Percentiles rank a stretch among this genome's conserved stretches.
Evolutionary conservation across 2,113 vertebrate genomes (phyloP).

Genomic region (Seriola dumerili): DNA sequence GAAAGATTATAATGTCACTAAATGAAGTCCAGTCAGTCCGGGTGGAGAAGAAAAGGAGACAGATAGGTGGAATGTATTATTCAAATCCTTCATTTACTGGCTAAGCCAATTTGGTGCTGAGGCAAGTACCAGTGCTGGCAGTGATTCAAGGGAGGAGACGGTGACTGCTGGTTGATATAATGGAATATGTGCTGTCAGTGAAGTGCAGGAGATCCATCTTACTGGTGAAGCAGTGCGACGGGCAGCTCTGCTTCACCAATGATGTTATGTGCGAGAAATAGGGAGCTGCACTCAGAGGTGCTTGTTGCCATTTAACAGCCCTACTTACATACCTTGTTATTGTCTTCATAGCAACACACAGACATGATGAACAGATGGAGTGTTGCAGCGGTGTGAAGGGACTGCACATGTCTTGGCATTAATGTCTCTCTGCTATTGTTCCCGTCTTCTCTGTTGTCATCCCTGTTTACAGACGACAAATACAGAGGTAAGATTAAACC

Average conservation of each 20-base stretch:
- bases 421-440: conserved; percentile 3
- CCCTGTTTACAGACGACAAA: conserved; percentile 18
- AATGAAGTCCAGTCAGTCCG: conserved; percentile 59
- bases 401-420: conserved; percentile 14
- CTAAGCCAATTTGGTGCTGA: conserved; percentile 84
- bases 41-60: conserved; percentile 52
- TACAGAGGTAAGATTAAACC: background rate
- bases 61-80: conserved; percentile 81
- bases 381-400: conserved; percentile 2
- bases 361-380: conserved; percentile 32
- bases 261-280: conserved; percentile 39
- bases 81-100: conserved; percentile 84
- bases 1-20: conserved; percentile 69
- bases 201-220: conserved; percentile 75
- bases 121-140: conserved; percentile 69
- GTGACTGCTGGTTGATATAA: conserved; percentile 78
- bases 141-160: conserved; percentile 75
- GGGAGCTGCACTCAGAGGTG: conserved; percentile 19
- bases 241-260: conserved; percentile 52
- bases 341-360: conserved; percentile 13
- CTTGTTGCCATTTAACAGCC: conserved; percentile 41
- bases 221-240: conserved; percentile 59
- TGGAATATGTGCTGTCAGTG: conserved; percentile 80
- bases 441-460: background rate
- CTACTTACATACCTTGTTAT: conserved; percentile 15